Base-by-base conservation (phyloP, 2,888 invertebrate genomes). In the Apamea epomidion region DNA sequence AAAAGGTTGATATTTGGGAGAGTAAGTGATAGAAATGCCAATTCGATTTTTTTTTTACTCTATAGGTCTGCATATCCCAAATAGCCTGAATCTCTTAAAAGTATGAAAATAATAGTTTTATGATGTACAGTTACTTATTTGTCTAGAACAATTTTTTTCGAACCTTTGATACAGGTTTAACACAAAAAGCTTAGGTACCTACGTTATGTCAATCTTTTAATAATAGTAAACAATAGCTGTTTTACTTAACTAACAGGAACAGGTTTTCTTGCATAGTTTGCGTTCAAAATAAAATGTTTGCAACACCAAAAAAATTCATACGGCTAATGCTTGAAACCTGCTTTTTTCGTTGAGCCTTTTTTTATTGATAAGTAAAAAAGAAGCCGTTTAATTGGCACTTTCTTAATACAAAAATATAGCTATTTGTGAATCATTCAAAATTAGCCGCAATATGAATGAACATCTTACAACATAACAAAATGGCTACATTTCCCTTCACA, bases 391-490 rank as follows among this genome's bases (percentile, higher is more conserved):
- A 21, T 16, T 18, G n/a, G 10, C 10, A n/a, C 10, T 18, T 21
- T 12, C 8, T 37, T 65, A 25, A 65, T 37, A 65, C 10, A 62
- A 42, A 42, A 70, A 64, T 21, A 42, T 7, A 42, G 0, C 8
- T 16, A 21, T 25, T 72, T 37, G 3, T 18, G 8, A 51, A 69
- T 21, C 29, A 29, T 69, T 69, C 2, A 18, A 45, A 83, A 45
- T 60, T 51, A n/a, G 10, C 45, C 3, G 1, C 54, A 51, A 16
- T 65, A 51, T 60, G 10, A n/a, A 68, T 45, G 14, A 29, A 71
- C 51, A 51, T 70, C 76, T 84, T 71, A 67, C 10, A 60, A 1
- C 25, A 48, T 32, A 69, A 21, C 75, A 78, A 81, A 85, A 70
- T 72, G 42, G 68, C 45, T 70, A 71, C 32, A 74, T 75, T 81